Base-by-base conservation (phyloP, 1,140 invertebrate genomes). In the Lordiphosa mommai region DNA sequence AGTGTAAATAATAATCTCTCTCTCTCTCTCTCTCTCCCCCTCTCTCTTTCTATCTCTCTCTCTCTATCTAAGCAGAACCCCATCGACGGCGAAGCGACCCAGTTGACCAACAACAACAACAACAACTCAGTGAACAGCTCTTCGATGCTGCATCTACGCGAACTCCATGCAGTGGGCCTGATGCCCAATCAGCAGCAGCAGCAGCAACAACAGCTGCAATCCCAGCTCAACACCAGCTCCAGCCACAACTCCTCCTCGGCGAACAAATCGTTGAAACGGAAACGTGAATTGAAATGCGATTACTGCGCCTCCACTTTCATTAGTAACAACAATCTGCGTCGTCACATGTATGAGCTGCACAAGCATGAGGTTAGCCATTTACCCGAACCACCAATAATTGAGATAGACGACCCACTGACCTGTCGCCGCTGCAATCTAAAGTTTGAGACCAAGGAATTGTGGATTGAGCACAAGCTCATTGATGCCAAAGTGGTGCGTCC, bases 281-380 rank as follows among this genome's bases (percentile, higher is more conserved):
- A 88, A 59, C 76, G 87, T 60, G 82, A 88, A 53, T 53, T 88
- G 1, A 88, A 88, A 46, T 89, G 88, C 40, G 77, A 88, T 10
- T 89, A 89, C 47, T 89, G 88, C 61, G 68, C 87, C 41, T 87
- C 88, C 37, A 89, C 85, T 12, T 89, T 89, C 64, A 87, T 88
- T 6, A 88, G 85, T 48, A 84, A 85, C 56, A 89, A 88, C 52
- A 89, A 89, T 34, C 72, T 89, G 53, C 71, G 88, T 3, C 88
- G 88, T 10, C 88, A 89, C 49, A 77, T 89, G 51, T 82, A 79
- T 33, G 88, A 89, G 56, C 61, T 89, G 72, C 88, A 89, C 43
- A 89, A 89, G 53, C 76, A 87, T 20, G 88, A 89, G 60, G 73
- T 87, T 2, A 74, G 72, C 55, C 85, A 86, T 46, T 55, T 80